phyloP scores from a whole-genome alignment of 2,888 invertebrate species.

The Agonopterix arenella region DNA sequence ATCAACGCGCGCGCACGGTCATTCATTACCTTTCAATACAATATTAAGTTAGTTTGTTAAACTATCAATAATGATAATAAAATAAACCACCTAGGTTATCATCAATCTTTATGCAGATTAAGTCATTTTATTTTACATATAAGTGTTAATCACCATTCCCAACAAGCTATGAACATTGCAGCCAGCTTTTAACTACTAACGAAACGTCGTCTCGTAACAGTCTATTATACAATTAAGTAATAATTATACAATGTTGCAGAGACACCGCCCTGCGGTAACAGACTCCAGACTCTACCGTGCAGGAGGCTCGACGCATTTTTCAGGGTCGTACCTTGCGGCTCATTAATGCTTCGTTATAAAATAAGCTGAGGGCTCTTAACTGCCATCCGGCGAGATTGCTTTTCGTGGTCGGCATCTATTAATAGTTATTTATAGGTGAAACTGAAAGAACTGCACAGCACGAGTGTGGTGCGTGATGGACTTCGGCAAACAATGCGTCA shows the following conservation, averaged over 20 bases:
- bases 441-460: conserved; percentile 46
- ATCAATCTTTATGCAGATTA: no score
- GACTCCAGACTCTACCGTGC: conserved; percentile 30
- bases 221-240: conserved; percentile 28
- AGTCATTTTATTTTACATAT: no score
- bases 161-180: background rate
- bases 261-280: conserved; percentile 18
- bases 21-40: background rate
- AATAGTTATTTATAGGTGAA: conserved; percentile 68
- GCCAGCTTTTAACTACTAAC: background rate
- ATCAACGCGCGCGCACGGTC: conserved; percentile 31
- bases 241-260: conserved; percentile 54
- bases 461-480: conserved; percentile 38
- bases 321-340: conserved; percentile 23
- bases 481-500: conserved; percentile 42
- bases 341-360: conserved; percentile 70
- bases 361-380: conserved; percentile 64
- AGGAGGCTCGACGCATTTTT: conserved; percentile 35
- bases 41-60: no score
- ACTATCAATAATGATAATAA: no score
- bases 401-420: conserved; percentile 67
- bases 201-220: background rate
- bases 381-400: conserved; percentile 66
- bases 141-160: no score
- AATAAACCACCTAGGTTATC: no score